These are phyloP conservation scores for Spheniscus mendiculus DNA, from an alignment of 2,113 vertebrate genomes.

Conservation along the genomic window DNA sequence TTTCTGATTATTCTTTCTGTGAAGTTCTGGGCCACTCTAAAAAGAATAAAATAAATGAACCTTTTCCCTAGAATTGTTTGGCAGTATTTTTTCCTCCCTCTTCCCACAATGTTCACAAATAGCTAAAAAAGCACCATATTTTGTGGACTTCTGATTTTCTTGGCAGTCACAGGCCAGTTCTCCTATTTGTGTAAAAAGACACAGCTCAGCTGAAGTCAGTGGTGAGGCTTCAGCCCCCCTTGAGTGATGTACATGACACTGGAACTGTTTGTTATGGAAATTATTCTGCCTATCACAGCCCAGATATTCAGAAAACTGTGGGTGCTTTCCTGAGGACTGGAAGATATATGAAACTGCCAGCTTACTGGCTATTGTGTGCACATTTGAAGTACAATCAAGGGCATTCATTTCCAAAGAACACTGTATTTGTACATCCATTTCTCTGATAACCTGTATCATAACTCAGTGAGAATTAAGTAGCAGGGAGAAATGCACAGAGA, in stretches of 20 bases:
- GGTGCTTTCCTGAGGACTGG: not conserved
- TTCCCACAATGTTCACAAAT: not conserved
- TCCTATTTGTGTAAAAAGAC: not conserved
- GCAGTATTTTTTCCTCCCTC: not conserved
- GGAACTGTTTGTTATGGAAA: constrained; percentile 4
- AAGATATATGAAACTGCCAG: not conserved
- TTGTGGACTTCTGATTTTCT: not conserved
- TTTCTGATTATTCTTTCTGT: not conserved
- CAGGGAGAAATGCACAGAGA: not conserved
- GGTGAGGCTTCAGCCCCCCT: not conserved
- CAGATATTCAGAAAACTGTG: not conserved
- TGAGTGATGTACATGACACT: not conserved
- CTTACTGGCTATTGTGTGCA: not conserved
- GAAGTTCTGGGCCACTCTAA: not conserved
- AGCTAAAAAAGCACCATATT: not conserved
- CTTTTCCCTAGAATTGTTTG: not conserved
- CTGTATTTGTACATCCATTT: not conserved
- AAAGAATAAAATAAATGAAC: not conserved
- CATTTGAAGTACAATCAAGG: not conserved
- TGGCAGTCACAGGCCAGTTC: not conserved
- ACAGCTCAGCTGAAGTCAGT: not conserved
- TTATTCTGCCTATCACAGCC: not conserved
- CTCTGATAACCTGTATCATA: not conserved
- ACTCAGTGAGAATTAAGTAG: not conserved
- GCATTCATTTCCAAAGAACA: not conserved